phyloP scores from a whole-genome alignment of 2,113 vertebrate genomes.

The Chaetura pelagica region DNA sequence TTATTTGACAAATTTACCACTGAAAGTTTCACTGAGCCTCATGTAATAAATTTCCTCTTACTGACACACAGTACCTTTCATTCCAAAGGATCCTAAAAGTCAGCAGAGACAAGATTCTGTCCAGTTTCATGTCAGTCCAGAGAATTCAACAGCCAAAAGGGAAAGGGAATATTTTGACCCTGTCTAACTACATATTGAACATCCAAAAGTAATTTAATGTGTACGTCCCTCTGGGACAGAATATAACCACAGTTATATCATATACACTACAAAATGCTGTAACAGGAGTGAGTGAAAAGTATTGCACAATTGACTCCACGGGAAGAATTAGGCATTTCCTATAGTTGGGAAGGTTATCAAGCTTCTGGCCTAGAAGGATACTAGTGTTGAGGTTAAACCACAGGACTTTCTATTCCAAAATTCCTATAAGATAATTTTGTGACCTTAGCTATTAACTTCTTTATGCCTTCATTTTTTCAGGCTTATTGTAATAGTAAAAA shows the following conservation, averaged over 20 bases:
- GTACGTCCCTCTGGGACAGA: background rate
- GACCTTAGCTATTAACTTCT: background rate
- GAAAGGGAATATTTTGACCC: background rate
- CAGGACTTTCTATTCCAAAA: background rate
- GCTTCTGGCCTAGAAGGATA: background rate
- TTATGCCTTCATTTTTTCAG: background rate
- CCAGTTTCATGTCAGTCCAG: background rate
- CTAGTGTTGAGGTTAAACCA: background rate
- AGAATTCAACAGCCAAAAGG: background rate
- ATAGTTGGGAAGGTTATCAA: background rate
- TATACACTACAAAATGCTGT: background rate
- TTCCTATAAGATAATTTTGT: background rate
- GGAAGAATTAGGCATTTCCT: background rate
- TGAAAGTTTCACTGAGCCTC: background rate
- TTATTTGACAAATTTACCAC: background rate
- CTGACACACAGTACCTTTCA: background rate
- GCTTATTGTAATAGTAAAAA: background rate
- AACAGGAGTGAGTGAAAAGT: background rate
- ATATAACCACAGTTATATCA: background rate
- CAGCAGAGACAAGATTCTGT: background rate
- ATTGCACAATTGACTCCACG: background rate
- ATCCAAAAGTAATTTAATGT: background rate
- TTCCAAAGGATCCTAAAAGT: background rate
- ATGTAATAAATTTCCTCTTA: background rate
- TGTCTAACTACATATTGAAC: background rate